These are phyloP conservation scores for Harmothoe impar DNA, from an alignment of 2,888 invertebrate genomes.

Conservation along the genomic window DNA sequence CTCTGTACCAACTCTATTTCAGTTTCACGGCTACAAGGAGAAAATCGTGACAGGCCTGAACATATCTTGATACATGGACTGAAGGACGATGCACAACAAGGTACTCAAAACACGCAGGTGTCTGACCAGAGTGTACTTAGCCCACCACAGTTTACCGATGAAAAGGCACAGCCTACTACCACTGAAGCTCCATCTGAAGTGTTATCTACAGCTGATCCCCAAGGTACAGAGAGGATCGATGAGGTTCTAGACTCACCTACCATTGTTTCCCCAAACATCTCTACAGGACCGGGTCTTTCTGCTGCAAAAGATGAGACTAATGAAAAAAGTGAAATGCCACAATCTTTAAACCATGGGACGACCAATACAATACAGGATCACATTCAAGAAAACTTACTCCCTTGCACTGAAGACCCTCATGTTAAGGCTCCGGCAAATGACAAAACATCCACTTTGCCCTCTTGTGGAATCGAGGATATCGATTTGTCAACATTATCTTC, in stretches of 20 bases:
- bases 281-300: background rate
- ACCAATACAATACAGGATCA: background rate
- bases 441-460: background rate
- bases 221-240: background rate
- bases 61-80: conserved; percentile 37
- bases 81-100: background rate
- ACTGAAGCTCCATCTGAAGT: background rate
- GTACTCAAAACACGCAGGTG: no score
- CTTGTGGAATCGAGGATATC: background rate
- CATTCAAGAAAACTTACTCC: background rate
- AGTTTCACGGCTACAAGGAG: conserved; percentile 3
- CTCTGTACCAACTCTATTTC: background rate
- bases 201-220: background rate
- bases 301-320: background rate
- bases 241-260: no score
- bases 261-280: no score
- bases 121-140: background rate
- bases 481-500: background rate
- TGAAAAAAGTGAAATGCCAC: background rate
- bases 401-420: background rate
- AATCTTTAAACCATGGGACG: background rate
- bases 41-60: conserved; percentile 13
- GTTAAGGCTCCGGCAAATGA: background rate
- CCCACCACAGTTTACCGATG: background rate
- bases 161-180: background rate